These are phyloP conservation scores for Lithosia quadra DNA, from an alignment of 2,888 invertebrate genomes.

Conservation along the genomic window DNA sequence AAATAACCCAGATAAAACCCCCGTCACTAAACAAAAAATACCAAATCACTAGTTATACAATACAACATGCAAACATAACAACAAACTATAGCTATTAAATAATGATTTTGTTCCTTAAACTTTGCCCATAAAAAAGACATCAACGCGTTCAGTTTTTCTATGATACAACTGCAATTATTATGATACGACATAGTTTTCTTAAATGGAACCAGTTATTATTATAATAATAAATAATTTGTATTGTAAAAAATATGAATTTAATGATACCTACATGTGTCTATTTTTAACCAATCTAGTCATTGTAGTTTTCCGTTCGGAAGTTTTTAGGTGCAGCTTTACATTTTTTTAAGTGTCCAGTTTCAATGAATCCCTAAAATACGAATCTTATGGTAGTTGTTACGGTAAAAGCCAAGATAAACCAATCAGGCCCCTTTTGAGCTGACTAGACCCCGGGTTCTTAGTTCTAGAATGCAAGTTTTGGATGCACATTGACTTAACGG, in stretches of 20 bases:
- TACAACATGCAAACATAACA: not conserved
- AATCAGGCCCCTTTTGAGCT: no score
- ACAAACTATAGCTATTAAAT: not conserved
- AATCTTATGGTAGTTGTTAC: no score
- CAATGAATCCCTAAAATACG: no score
- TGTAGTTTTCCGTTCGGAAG: not conserved
- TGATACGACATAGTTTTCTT: not conserved
- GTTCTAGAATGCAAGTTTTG: no score
- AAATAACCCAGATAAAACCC: no score
- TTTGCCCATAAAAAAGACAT: constrained; percentile 42
- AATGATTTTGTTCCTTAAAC: constrained; percentile 12
- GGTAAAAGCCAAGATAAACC: no score
- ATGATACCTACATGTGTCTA: not conserved
- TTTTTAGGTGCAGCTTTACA: not conserved
- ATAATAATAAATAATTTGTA: not conserved
- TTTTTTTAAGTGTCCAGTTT: no score
- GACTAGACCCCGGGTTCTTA: no score
- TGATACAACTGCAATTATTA: not conserved
- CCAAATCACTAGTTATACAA: not conserved
- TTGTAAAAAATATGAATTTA: not conserved
- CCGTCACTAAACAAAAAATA: not conserved
- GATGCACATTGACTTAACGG: no score
- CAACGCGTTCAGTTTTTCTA: constrained; percentile 37
- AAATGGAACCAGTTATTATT: not conserved
- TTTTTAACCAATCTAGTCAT: not conserved